phyloP scores from a whole-genome alignment of 1,140 invertebrate species.

The Dreissena polymorpha region DNA sequence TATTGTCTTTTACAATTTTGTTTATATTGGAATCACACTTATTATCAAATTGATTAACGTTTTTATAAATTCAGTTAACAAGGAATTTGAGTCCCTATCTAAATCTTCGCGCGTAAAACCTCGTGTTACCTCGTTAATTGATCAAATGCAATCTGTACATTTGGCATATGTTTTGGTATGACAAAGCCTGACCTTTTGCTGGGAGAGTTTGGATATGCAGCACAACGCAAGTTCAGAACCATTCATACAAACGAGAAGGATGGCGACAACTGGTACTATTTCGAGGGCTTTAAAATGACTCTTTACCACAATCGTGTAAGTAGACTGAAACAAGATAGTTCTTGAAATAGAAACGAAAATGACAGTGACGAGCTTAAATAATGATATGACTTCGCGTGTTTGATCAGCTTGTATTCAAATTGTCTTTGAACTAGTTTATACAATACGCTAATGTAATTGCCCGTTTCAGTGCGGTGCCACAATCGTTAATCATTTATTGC shows the following conservation, averaged over 20 bases:
- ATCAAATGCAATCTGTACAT: too few species aligned
- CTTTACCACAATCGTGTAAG: conserved; percentile 24
- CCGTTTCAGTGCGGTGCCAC: too few species aligned
- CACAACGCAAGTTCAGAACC: conserved; percentile 21
- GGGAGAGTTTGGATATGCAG: conserved; percentile 40
- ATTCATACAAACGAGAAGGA: conserved; percentile 17
- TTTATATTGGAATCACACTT: too few species aligned
- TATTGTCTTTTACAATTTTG: too few species aligned
- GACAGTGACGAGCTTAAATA: not conserved
- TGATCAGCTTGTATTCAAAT: not conserved
- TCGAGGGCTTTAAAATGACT: conserved; percentile 49
- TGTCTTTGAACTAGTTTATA: not conserved
- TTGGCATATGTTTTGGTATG: too few species aligned
- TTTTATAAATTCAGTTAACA: too few species aligned
- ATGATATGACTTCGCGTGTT: not conserved
- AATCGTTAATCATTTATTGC: too few species aligned
- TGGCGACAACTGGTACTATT: conserved; percentile 32
- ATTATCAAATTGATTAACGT: too few species aligned
- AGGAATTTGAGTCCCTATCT: too few species aligned
- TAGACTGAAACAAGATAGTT: not conserved
- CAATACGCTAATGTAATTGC: too few species aligned
- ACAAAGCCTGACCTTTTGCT: conserved; percentile 12
- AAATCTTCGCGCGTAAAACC: too few species aligned
- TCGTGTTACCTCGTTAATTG: too few species aligned
- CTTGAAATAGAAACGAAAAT: not conserved